phyloP scores from a whole-genome alignment of 1,140 invertebrate genomes.

The Drosophila murphyi region DNA sequence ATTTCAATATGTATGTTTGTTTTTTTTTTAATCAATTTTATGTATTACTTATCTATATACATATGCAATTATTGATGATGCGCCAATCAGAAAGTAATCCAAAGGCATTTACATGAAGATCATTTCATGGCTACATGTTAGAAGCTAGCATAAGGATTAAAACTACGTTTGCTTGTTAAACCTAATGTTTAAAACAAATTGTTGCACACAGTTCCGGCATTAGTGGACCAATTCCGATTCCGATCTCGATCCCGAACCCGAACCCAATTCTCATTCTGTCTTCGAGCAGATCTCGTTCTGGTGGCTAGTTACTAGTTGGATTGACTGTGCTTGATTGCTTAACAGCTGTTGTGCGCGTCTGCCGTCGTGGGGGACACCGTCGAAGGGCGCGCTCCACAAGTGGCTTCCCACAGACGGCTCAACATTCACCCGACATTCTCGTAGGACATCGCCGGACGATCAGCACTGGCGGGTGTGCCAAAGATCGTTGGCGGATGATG shows the following conservation, averaged over 20 bases:
- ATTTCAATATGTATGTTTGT: slow-evolving; percentile 36
- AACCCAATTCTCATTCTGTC: not conserved
- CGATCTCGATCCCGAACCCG: too few species aligned
- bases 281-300: slow-evolving; percentile 2
- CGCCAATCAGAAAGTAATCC: slow-evolving; percentile 29
- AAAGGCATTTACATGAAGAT: slow-evolving; percentile 59
- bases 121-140: slow-evolving; percentile 47
- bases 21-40: slow-evolving; percentile 1
- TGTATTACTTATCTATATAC: slow-evolving; percentile 12
- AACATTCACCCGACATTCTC: slow-evolving; percentile 84
- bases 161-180: slow-evolving; percentile 32
- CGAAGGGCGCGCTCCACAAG: slow-evolving; percentile 78
- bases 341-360: slow-evolving; percentile 55
- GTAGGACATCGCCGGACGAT: slow-evolving; percentile 79
- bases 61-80: slow-evolving; percentile 28
- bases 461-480: slow-evolving; percentile 54
- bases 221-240: not conserved
- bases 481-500: slow-evolving; percentile 72
- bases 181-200: slow-evolving; percentile 59
- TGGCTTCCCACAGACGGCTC: slow-evolving; percentile 84
- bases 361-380: slow-evolving; percentile 80
- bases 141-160: slow-evolving; percentile 47
- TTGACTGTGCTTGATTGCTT: slow-evolving; percentile 2
- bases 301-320: slow-evolving; percentile 25
- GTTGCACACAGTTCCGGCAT: slow-evolving; percentile 53